phyloP scores from a whole-genome alignment of 2,888 invertebrate species.

The Yponomeuta cagnagella region DNA sequence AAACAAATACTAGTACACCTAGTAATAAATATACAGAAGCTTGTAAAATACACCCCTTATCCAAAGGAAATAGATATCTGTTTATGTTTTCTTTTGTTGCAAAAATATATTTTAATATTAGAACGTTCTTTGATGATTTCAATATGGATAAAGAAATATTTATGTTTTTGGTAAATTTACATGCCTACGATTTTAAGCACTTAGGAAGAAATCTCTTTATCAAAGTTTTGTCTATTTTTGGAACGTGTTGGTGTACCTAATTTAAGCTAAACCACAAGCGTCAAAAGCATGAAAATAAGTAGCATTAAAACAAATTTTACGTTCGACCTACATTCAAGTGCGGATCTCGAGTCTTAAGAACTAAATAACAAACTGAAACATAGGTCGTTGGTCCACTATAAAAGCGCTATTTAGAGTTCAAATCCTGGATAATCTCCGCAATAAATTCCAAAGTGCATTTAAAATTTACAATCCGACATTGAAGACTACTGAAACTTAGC shows the following conservation, averaged over 20 bases:
- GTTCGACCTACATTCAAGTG: slow-evolving; percentile 47
- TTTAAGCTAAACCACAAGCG: background rate
- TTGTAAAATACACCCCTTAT: background rate
- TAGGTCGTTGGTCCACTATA: slow-evolving; percentile 11
- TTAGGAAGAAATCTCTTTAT: no score
- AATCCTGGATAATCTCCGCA: background rate
- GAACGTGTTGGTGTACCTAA: background rate
- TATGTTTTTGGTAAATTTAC: no score
- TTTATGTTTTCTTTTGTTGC: background rate
- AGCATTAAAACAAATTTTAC: slow-evolving; percentile 31
- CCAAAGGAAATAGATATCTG: background rate
- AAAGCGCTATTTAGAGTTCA: slow-evolving; percentile 1
- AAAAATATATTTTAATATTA: background rate
- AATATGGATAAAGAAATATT: no score
- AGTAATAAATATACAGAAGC: background rate
- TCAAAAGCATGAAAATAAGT: slow-evolving; percentile 14
- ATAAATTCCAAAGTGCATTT: background rate
- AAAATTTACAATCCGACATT: background rate
- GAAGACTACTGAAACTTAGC: background rate
- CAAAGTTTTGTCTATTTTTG: background rate
- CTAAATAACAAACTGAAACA: background rate
- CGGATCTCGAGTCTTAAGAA: slow-evolving; percentile 12
- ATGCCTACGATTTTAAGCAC: no score
- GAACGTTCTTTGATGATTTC: background rate
- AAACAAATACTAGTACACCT: background rate